Percentiles rank a stretch among this genome's conserved stretches.
Conservation (phyloP, 2,113 vertebrate genomes). For the Dolichallabes microphthalmus region DNA sequence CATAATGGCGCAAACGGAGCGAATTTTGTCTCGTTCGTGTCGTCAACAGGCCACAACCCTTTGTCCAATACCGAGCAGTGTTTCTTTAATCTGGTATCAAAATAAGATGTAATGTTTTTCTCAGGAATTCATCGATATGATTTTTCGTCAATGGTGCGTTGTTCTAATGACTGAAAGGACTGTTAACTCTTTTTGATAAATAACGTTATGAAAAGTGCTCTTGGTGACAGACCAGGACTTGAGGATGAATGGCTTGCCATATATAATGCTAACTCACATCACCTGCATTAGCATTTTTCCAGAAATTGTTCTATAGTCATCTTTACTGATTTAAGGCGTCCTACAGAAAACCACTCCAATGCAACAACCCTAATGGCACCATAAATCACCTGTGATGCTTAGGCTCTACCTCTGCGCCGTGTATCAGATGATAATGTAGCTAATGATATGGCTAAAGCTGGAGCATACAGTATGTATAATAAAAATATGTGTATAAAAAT, state of each 20-base stretch:
- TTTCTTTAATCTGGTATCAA: not conserved
- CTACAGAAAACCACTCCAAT: not conserved
- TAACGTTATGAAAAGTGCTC: not conserved
- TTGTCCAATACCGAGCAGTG: not conserved
- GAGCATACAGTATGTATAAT: not conserved
- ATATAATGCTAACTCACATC: not conserved
- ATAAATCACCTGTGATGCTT: conserved; percentile 6
- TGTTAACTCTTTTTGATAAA: not conserved
- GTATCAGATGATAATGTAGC: not conserved
- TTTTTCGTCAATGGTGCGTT: not conserved
- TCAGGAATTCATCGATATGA: not conserved
- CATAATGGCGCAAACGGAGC: not conserved
- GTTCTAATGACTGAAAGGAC: not conserved
- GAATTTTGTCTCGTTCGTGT: not conserved
- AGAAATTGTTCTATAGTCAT: not conserved
- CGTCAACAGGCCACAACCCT: not conserved
- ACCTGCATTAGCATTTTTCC: not conserved
- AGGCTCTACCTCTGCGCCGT: not conserved
- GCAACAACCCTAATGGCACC: not conserved
- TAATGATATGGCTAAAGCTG: not conserved
- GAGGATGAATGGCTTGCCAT: not conserved
- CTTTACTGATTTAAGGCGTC: conserved; percentile 6
- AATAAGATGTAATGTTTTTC: not conserved
- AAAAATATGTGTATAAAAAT: too few species aligned
- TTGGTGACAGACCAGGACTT: not conserved